phyloP scores from a whole-genome alignment of 2,113 vertebrate species.

The Lichenostomus cassidix region DNA sequence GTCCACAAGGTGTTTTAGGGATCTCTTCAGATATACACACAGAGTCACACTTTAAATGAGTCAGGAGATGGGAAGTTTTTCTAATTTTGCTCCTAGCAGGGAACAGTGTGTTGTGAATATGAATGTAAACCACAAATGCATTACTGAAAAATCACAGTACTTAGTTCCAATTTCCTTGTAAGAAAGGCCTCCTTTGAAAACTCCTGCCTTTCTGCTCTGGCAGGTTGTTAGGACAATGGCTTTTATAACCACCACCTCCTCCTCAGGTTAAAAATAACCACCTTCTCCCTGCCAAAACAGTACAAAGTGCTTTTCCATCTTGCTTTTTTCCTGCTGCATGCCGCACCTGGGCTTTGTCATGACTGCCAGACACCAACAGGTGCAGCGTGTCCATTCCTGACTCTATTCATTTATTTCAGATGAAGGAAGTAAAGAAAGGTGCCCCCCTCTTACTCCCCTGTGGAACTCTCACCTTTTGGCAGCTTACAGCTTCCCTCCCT shows the following conservation, averaged over 20 bases:
- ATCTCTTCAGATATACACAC: background rate
- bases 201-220: background rate
- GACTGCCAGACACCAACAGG: background rate
- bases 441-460: background rate
- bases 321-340: background rate
- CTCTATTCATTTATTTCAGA: background rate
- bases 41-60: slow-evolving; percentile 9
- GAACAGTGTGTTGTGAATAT: background rate
- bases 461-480: fast-evolving
- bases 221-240: background rate
- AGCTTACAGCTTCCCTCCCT: background rate
- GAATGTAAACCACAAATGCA: background rate
- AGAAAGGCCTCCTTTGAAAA: background rate
- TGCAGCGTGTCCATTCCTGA: background rate
- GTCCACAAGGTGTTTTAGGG: fast-evolving
- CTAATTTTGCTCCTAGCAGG: slow-evolving; percentile 18
- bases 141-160: slow-evolving; percentile 22
- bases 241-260: background rate
- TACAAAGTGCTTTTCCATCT: background rate
- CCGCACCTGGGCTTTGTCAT: background rate
- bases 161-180: slow-evolving; percentile 3
- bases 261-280: background rate
- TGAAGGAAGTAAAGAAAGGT: background rate
- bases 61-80: slow-evolving; percentile 20
- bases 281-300: background rate